Evolutionary conservation across 2,797 vertebrate species (phyloP).

Genomic region (Anomalospiza imberbis): DNA sequence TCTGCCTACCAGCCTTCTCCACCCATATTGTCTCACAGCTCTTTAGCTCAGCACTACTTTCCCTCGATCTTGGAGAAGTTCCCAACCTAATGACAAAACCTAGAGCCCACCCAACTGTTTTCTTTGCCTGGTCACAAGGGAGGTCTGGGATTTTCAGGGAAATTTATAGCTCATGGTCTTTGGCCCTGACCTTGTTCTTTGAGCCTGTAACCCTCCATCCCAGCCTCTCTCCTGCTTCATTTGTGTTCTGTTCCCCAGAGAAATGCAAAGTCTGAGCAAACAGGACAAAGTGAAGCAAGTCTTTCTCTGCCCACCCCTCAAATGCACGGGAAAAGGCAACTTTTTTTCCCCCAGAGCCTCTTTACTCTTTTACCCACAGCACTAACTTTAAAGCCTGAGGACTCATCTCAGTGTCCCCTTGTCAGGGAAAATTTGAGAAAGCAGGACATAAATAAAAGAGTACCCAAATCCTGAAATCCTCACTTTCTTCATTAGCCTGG

Average conservation of each 20-base stretch:
- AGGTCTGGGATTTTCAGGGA: slow-evolving; percentile 12
- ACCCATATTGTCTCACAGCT: not conserved
- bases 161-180: not conserved
- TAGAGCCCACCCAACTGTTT: not conserved
- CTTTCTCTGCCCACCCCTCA: not conserved
- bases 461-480: not conserved
- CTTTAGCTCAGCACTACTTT: not conserved
- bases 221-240: not conserved
- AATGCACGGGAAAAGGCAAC: not conserved
- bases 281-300: not conserved
- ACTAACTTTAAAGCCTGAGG: not conserved
- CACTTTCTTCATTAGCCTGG: not conserved
- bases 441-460: not conserved
- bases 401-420: not conserved
- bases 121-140: not conserved
- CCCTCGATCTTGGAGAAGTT: not conserved
- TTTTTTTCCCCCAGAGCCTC: not conserved
- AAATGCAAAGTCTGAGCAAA: not conserved
- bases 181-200: slow-evolving; percentile 9
- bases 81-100: not conserved
- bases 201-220: not conserved
- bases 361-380: not conserved
- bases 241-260: not conserved
- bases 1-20: not conserved
- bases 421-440: not conserved